A percentile compares a stretch with the other conserved stretches of the same genome.
Evolutionary conservation across 1,140 invertebrate genomes (phyloP).

Genomic region (Ceratosolen fusciceps): DNA sequence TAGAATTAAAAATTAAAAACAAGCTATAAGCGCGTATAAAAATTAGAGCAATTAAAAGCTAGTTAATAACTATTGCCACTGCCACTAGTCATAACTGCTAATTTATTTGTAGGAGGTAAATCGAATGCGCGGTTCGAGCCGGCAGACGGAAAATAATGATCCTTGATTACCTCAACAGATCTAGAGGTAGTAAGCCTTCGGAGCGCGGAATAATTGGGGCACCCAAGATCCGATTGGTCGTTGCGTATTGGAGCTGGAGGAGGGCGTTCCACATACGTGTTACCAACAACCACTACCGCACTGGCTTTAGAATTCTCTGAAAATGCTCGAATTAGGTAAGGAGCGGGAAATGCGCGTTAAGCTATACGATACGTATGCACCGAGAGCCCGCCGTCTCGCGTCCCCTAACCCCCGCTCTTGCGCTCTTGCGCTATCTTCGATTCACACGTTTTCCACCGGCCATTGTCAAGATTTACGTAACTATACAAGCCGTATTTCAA

Average conservation of each 20-base stretch:
- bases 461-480: neutral
- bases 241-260: constrained; percentile 48
- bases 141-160: neutral
- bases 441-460: neutral
- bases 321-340: constrained; percentile 26
- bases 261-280: constrained; percentile 56
- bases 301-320: constrained; percentile 52
- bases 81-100: too few species aligned
- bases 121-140: too few species aligned
- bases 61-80: too few species aligned
- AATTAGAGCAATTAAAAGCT: too few species aligned
- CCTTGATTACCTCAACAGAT: neutral
- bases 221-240: neutral
- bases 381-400: neutral
- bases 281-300: constrained; percentile 59
- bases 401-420: too few species aligned
- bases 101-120: too few species aligned
- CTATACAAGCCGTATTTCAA: too few species aligned
- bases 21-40: too few species aligned
- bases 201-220: constrained; percentile 61
- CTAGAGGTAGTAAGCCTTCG: constrained; percentile 2
- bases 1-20: too few species aligned
- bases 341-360: neutral
- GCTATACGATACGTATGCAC: neutral
- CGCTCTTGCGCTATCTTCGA: too few species aligned